Percentiles rank a stretch among this genome's conserved stretches.
phyloP scores from a whole-genome alignment of 2,797 vertebrate species.

The Euphonia xanthogaster region DNA sequence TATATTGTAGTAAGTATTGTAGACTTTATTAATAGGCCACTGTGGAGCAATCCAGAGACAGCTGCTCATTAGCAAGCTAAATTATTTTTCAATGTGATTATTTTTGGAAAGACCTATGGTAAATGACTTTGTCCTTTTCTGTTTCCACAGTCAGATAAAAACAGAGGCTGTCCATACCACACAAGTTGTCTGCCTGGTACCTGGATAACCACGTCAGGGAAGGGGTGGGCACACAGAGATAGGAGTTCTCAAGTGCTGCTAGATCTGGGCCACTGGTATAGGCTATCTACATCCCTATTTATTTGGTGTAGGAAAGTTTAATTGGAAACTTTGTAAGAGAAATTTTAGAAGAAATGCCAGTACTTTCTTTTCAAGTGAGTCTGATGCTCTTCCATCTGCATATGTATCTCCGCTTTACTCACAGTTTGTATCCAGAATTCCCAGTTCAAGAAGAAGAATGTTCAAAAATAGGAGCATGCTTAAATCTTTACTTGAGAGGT shows the following conservation, averaged over 20 bases:
- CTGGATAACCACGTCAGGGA: neutral
- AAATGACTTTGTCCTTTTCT: neutral
- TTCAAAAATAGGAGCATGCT: neutral
- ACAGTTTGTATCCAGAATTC: neutral
- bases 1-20: neutral
- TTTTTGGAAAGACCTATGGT: neutral
- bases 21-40: neutral
- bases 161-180: neutral
- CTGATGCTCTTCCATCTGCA: neutral
- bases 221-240: neutral
- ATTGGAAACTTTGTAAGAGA: neutral
- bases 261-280: neutral
- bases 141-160: neutral
- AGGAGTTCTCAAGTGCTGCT: neutral
- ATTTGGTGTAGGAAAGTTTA: neutral
- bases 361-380: neutral
- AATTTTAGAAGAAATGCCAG: neutral
- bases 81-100: neutral
- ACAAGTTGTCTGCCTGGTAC: neutral
- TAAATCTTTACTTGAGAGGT: neutral
- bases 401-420: neutral
- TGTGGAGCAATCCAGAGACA: neutral
- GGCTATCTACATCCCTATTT: neutral
- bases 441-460: neutral
- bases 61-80: neutral